phyloP scores from a whole-genome alignment of 2,113 vertebrate species.

The Peromyscus maniculatus region DNA sequence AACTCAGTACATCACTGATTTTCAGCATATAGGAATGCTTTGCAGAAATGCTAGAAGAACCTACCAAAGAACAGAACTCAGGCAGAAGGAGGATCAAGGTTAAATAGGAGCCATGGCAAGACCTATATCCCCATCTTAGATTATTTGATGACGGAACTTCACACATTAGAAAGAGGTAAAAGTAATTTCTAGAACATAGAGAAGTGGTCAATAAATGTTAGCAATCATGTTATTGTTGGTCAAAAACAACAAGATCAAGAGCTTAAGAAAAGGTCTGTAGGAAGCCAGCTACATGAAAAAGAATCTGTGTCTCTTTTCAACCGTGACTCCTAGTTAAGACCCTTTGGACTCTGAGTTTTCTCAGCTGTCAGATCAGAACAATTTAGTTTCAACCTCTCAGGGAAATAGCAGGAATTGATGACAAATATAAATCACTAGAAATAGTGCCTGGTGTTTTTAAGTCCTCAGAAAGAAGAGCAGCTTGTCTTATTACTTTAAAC shows the following conservation, averaged over 20 bases:
- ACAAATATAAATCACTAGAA: constrained; percentile 30
- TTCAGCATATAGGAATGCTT: constrained; percentile 30
- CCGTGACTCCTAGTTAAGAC: not conserved
- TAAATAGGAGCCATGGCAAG: not conserved
- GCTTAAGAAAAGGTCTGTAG: not conserved
- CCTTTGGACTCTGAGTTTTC: not conserved
- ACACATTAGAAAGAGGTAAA: not conserved
- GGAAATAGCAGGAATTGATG: not conserved
- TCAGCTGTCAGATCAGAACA: constrained; percentile 50
- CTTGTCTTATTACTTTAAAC: not conserved
- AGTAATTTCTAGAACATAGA: constrained; percentile 25
- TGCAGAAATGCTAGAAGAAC: constrained; percentile 2
- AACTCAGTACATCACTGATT: constrained; percentile 8
- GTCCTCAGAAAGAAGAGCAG: not conserved
- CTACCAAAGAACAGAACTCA: not conserved
- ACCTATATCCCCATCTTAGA: not conserved
- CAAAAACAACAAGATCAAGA: not conserved
- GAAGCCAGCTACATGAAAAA: not conserved
- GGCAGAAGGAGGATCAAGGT: constrained; percentile 11
- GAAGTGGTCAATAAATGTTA: not conserved
- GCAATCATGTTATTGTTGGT: not conserved
- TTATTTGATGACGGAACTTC: not conserved
- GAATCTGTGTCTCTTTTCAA: not conserved
- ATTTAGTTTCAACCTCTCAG: not conserved
- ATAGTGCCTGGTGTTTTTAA: not conserved